Evolutionary conservation across 2,113 vertebrate species (phyloP).

Genomic region (Cheilinus undulatus): DNA sequence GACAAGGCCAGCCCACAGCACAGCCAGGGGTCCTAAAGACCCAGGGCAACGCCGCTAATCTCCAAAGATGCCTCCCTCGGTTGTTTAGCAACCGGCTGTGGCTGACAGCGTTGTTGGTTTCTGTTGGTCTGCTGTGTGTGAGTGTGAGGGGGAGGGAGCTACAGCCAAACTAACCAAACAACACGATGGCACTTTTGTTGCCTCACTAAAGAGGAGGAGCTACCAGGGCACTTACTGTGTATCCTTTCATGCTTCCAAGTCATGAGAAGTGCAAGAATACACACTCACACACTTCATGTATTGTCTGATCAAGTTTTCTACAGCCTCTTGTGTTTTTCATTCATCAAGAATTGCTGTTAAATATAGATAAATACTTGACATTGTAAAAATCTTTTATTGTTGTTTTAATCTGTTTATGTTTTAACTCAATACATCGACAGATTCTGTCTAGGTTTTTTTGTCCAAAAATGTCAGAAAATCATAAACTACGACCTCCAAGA

Average conservation of each 20-base stretch:
- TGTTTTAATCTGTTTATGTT: too few relatives aligned
- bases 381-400: too few relatives aligned
- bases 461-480: too few relatives aligned
- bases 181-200: slow-evolving; percentile 71
- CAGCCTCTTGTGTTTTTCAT: too few relatives aligned
- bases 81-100: slow-evolving; percentile 79
- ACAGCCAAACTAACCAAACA: slow-evolving; percentile 76
- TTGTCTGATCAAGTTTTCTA: too few relatives aligned
- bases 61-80: slow-evolving; percentile 78
- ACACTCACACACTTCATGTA: not conserved
- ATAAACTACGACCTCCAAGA: too few relatives aligned
- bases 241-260: slow-evolving; percentile 53
- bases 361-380: too few relatives aligned
- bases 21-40: slow-evolving; percentile 81
- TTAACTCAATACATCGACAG: too few relatives aligned
- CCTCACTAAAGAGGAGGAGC: slow-evolving; percentile 62
- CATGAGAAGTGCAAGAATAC: slow-evolving; percentile 40
- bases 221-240: slow-evolving; percentile 44
- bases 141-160: slow-evolving; percentile 44
- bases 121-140: slow-evolving; percentile 63
- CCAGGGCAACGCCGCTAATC: slow-evolving; percentile 52
- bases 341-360: too few relatives aligned
- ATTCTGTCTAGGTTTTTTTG: too few relatives aligned
- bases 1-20: slow-evolving; percentile 69
- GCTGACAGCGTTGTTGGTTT: slow-evolving; percentile 56